These are phyloP conservation scores for Chaitophorus viminalis DNA, from an alignment of 2,888 invertebrate species.

Conservation along the genomic window DNA sequence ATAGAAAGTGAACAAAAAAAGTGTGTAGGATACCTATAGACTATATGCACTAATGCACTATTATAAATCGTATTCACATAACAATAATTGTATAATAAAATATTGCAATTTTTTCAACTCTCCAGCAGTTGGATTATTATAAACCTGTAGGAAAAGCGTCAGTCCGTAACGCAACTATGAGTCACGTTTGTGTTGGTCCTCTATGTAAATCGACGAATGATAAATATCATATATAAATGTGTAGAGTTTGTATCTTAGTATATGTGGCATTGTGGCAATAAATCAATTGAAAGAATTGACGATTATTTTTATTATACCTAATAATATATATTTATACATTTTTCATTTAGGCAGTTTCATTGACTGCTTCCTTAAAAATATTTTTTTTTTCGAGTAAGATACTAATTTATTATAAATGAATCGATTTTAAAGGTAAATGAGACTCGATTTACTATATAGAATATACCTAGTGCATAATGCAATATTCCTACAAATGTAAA, in stretches of 20 bases:
- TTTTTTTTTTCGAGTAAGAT: too few species aligned
- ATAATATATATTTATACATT: too few species aligned
- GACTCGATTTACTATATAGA: too few species aligned
- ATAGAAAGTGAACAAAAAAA: conserved; percentile 9
- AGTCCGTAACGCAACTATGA: background rate
- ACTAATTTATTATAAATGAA: too few species aligned
- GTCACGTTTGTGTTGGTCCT: background rate
- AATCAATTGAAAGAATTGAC: background rate
- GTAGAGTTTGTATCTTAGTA: background rate
- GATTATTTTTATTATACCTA: background rate
- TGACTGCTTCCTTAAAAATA: too few species aligned
- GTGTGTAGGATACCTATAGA: too few species aligned
- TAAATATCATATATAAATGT: background rate
- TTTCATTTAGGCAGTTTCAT: too few species aligned
- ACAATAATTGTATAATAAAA: conserved; percentile 8
- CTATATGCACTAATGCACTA: background rate
- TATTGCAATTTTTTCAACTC: background rate
- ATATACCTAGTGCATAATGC: too few species aligned
- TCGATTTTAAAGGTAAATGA: too few species aligned
- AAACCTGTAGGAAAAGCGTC: background rate
- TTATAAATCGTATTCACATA: background rate
- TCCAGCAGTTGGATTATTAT: background rate
- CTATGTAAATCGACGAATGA: background rate
- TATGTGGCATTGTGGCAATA: background rate
- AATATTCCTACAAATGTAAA: too few species aligned